phyloP scores from a whole-genome alignment of 2,797 vertebrate species.

The Lutjanus campechanus region DNA sequence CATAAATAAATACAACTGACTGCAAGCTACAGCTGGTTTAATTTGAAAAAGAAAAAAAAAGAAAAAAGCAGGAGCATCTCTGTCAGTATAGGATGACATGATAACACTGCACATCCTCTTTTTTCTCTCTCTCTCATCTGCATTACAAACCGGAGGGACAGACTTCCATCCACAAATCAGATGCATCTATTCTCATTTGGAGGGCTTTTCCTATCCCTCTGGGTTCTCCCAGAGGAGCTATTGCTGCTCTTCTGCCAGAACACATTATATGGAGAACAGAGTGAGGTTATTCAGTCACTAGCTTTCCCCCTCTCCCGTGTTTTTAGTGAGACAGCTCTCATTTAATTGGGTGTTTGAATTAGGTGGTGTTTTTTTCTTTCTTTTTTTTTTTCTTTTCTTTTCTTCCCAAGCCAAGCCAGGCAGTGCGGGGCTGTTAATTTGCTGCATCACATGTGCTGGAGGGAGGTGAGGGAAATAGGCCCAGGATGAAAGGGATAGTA shows the following conservation, averaged over 20 bases:
- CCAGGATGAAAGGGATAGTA: slow-evolving; percentile 79
- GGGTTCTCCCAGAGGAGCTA: slow-evolving; percentile 74
- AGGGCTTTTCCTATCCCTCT: slow-evolving; percentile 73
- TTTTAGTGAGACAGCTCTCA: slow-evolving; percentile 82
- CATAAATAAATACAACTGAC: slow-evolving; percentile 43
- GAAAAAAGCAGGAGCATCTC: slow-evolving; percentile 32
- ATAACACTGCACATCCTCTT: slow-evolving; percentile 53
- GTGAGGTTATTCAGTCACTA: slow-evolving; percentile 80
- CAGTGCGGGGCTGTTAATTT: slow-evolving; percentile 80
- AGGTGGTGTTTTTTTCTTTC: slow-evolving; percentile 54
- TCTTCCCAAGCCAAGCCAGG: slow-evolving; percentile 83
- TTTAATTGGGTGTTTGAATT: slow-evolving; percentile 85
- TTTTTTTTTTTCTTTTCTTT: slow-evolving; percentile 60
- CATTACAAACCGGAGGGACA: slow-evolving; percentile 70
- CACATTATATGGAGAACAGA: slow-evolving; percentile 79
- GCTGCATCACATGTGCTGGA: slow-evolving; percentile 80
- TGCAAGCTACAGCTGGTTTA: slow-evolving; percentile 46
- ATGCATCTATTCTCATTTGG: slow-evolving; percentile 80
- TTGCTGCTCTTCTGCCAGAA: slow-evolving; percentile 77
- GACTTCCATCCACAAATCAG: slow-evolving; percentile 78
- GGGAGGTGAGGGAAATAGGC: slow-evolving; percentile 77
- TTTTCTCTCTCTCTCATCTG: slow-evolving; percentile 60
- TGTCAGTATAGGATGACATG: slow-evolving; percentile 56
- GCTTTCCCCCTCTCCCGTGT: slow-evolving; percentile 71
- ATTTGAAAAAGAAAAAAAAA: slow-evolving; percentile 37